Evolutionary conservation across 2,888 invertebrate genomes (phyloP), one percentile per base, ranked within the genome.

Genomic region (Clivina fossor): DNA sequence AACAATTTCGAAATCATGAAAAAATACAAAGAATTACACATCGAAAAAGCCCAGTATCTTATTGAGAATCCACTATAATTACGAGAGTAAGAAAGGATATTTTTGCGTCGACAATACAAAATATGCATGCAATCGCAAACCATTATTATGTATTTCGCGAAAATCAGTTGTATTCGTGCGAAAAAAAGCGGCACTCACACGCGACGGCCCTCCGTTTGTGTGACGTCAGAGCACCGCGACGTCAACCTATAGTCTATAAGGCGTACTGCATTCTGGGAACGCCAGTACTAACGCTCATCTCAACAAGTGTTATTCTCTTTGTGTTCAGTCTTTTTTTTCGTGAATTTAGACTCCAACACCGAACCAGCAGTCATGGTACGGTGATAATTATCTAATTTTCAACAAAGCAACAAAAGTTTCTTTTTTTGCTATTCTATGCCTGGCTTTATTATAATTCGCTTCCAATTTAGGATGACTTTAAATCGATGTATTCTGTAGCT

Each of bases 101-200:
- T 48, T 48, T 48, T 37, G 48, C n/a, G n/a, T 33, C 37, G 35
- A 48, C 48, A 48, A 48, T 48, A 35, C 48, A 35, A 2, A 9
- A 11, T n/a, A 22, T 22, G 16, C 7, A 30, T 19, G 11, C 32
- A 16, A 41, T 51, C 50, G 51, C 51, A 51, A 51, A 41, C 51
- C 22, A 51, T 51, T 51, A 51, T 51, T 51, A 51, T 43, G n/a
- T 51, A 51, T 51, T 51, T 41, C 43, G 43, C 30, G n/a, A 51
- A 51, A 51, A 51, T 40, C 51, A 32, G 51, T 51, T 41, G 51
- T 51, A 51, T 43, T 18, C 16, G 20, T 20, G 33, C 30, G 33
- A 51, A 51, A 51, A 51, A 51, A n/a, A n/a, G n/a, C n/a, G n/a
- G n/a, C n/a, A n/a, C n/a, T 18, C 19, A 33, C 9, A 33, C 16